Conservation (phyloP, 2,113 vertebrate genomes). For the Cyanoderma ruficeps region DNA sequence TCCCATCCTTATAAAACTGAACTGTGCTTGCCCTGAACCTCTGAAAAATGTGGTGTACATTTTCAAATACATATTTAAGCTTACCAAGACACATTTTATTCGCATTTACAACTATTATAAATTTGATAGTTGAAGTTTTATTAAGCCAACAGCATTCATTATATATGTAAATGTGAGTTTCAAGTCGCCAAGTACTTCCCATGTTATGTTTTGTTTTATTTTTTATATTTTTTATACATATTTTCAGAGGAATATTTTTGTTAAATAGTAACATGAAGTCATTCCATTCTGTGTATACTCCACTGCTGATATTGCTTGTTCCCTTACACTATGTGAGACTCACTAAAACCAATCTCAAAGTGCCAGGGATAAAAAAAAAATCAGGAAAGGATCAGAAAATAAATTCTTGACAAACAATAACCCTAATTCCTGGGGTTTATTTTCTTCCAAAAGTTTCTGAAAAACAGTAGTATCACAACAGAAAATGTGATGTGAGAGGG, state of each 20-base stretch:
- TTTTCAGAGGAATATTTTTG: neutral
- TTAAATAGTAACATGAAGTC: neutral
- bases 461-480: neutral
- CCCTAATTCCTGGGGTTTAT: neutral
- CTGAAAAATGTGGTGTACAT: neutral
- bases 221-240: neutral
- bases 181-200: neutral
- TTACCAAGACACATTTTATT: neutral
- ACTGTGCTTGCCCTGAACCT: neutral
- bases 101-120: neutral
- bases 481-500: neutral
- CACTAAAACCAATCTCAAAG: neutral
- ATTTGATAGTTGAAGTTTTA: neutral
- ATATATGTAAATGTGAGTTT: neutral
- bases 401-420: neutral
- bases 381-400: neutral
- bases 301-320: neutral
- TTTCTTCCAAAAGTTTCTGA: neutral
- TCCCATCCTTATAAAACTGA: neutral
- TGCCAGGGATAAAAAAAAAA: neutral
- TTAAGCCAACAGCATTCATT: neutral
- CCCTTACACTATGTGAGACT: neutral
- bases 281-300: neutral
- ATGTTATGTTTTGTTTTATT: neutral
- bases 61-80: neutral